Evolutionary conservation across 2,797 vertebrate species (phyloP).

Genomic region (Amazona ochrocephala): DNA sequence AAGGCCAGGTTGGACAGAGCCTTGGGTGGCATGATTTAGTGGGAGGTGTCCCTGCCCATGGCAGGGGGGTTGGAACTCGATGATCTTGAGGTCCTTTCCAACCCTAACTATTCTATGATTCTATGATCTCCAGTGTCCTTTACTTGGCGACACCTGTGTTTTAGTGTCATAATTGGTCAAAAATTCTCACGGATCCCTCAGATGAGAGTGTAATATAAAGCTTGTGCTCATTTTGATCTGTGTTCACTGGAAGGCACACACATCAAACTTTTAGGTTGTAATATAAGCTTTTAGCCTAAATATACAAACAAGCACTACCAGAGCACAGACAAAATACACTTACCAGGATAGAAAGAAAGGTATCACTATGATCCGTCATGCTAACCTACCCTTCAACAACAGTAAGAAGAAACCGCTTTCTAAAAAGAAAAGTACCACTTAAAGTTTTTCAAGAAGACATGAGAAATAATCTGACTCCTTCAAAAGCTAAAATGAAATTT

Average conservation of each 20-base stretch:
- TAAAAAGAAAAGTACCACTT: not conserved
- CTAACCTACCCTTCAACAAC: not conserved
- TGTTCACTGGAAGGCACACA: not conserved
- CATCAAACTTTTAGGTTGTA: not conserved
- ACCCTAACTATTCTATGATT: no score
- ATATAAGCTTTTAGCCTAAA: not conserved
- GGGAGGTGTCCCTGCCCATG: no score
- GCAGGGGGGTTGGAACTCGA: no score
- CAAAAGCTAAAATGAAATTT: not conserved
- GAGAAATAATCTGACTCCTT: not conserved
- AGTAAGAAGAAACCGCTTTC: not conserved
- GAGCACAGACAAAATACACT: not conserved
- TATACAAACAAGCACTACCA: not conserved
- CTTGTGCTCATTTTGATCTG: not conserved
- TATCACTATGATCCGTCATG: fast-evolving
- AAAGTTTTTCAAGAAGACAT: not conserved
- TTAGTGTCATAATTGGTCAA: not conserved
- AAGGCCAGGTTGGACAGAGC: no score
- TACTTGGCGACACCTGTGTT: not conserved
- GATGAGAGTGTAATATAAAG: not conserved
- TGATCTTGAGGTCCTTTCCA: no score
- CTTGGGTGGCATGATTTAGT: no score
- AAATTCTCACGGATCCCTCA: not conserved
- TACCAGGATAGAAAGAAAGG: not conserved
- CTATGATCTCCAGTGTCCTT: not conserved